Base-by-base conservation (phyloP, 2,888 invertebrate species). In the Hemistola chrysoprasaria region DNA sequence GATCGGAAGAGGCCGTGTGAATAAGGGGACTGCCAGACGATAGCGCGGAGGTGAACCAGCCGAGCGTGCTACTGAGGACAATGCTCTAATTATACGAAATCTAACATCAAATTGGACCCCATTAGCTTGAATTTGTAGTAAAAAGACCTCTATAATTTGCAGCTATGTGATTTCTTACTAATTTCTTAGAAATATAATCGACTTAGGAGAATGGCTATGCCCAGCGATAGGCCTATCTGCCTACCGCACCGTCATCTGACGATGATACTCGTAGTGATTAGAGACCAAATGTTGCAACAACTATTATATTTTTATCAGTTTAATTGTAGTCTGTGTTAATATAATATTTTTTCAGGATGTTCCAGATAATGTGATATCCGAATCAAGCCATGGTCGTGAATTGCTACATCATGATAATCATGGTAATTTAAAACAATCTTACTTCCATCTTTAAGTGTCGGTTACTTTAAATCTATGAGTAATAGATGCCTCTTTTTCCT, bases 341-440 rank as follows among this genome's bases (percentile, higher is more conserved):
- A n/a, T 10, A 10, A 11, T 30, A 28, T 56, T 32, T 30, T 78
- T 69, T 36, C 71, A 87, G 86, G 80, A 83, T 47, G 55, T 71
- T 36, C 62, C 76, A 3, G 88, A 88, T 54, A 85, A 65, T 48
- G 65, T 59, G 3, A 43, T 79, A 32, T 80, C 86, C 23, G 65
- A 78, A 44, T 75, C 83, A 1, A 78, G 71, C 45, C 64, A 84
- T 47, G 70, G 77, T 22, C 68, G 80, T 45, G 85, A 81, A 1
- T 62, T 81, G 29, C 52, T 74, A 22, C 79, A 78, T 47, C 71
- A 78, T 44, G 76, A 77, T 8, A 71, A 77, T 40, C 10, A 36
- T 30, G 56, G 56, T 56, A 50, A 23, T 3, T 22, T 9, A 28
- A 8, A 32, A 1, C 10, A 6, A 20, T 16, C n/a, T 11, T 2